These are phyloP conservation scores for Trachurus trachurus DNA, from an alignment of 2,797 vertebrate species.

Conservation along the genomic window DNA sequence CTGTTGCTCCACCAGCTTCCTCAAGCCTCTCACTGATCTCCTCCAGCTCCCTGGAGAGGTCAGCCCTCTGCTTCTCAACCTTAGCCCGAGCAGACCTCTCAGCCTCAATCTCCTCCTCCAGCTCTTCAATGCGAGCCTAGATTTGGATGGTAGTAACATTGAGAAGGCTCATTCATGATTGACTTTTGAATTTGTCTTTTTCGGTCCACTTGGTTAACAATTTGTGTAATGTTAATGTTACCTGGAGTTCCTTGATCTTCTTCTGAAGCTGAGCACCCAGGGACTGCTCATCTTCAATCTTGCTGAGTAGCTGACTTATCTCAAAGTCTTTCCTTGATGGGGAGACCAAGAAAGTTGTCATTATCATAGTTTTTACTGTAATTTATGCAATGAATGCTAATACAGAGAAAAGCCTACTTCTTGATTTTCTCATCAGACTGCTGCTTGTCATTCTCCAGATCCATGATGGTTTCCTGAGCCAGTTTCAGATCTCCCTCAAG, in stretches of 20 bases:
- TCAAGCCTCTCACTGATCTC: slow-evolving; percentile 90
- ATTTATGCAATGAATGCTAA: not conserved
- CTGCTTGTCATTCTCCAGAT: slow-evolving; percentile 74
- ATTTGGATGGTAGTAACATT: not conserved
- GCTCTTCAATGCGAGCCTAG: slow-evolving; percentile 71
- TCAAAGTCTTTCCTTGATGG: slow-evolving; percentile 82
- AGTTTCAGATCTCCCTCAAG: slow-evolving; percentile 93
- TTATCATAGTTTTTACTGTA: too few species aligned
- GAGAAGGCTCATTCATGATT: not conserved
- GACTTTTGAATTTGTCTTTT: too few species aligned
- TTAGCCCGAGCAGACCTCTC: slow-evolving; percentile 83
- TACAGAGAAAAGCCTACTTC: slow-evolving; percentile 78
- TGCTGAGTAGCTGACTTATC: slow-evolving; percentile 83
- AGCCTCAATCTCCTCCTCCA: slow-evolving; percentile 72
- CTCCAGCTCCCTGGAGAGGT: slow-evolving; percentile 88
- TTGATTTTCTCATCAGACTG: slow-evolving; percentile 91
- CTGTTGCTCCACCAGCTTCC: slow-evolving; percentile 88
- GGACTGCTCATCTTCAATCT: slow-evolving; percentile 90
- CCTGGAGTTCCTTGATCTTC: slow-evolving; percentile 91
- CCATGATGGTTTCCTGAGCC: not conserved
- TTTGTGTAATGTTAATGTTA: slow-evolving; percentile 15
- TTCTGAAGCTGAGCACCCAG: slow-evolving; percentile 82
- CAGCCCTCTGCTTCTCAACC: slow-evolving; percentile 87
- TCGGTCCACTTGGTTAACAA: rapidly evolving
- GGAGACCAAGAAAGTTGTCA: not conserved